Percentiles rank a stretch among this genome's conserved stretches.
Conservation (phyloP, 2,888 invertebrate species). For the Sinotaia quadrata region DNA sequence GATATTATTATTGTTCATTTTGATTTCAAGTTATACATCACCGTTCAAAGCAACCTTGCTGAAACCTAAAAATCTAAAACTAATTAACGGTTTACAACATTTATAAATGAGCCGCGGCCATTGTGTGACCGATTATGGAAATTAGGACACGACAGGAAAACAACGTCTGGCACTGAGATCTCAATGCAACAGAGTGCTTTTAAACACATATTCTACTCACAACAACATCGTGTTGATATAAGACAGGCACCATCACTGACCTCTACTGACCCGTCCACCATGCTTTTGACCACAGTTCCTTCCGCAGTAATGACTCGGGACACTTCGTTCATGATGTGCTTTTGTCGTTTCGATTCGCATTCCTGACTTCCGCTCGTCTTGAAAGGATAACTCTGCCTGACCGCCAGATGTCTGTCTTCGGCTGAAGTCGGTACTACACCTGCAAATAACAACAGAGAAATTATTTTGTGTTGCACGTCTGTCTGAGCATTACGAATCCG, state of each 20-base stretch:
- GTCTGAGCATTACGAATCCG: too few relatives aligned
- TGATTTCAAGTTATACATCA: too few relatives aligned
- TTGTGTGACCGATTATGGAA: too few relatives aligned
- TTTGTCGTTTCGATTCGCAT: constrained; percentile 58
- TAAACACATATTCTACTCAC: background rate
- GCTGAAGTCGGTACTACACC: constrained; percentile 56
- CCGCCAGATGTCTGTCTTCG: constrained; percentile 58
- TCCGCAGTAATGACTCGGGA: constrained; percentile 67
- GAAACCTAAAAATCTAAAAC: too few relatives aligned
- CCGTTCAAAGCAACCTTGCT: too few relatives aligned
- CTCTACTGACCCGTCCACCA: constrained; percentile 68
- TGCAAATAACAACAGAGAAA: constrained; percentile 27
- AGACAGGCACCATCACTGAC: constrained; percentile 51
- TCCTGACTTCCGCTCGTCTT: constrained; percentile 64
- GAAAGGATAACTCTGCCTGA: constrained; percentile 68
- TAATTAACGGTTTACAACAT: too few relatives aligned
- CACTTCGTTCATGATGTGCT: constrained; percentile 61
- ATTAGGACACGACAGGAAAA: background rate
- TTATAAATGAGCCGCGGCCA: too few relatives aligned
- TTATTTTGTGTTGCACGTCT: too few relatives aligned
- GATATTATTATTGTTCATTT: too few relatives aligned
- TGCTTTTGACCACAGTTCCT: constrained; percentile 69
- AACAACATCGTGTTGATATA: background rate
- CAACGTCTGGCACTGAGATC: background rate
- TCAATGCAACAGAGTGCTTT: background rate